Evolutionary conservation across 2,797 vertebrate species (phyloP), one percentile per base, ranked within the genome.

Genomic region (Falco biarmicus): DNA sequence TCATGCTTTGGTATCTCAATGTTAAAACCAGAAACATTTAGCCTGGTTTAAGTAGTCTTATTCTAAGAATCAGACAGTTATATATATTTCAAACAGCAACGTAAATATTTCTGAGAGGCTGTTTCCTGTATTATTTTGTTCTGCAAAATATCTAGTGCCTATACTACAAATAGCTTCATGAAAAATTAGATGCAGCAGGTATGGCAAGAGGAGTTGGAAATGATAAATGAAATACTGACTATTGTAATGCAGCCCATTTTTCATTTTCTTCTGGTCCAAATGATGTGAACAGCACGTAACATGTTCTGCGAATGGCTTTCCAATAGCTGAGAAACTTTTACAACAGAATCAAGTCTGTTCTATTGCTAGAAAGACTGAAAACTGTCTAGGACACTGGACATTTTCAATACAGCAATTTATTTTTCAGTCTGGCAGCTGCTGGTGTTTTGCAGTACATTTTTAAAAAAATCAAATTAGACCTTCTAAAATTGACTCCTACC

Each of bases 251-350:
- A 70, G 43, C 22, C 66, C 0, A 7, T 34, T 54, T 84, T 85
- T 68, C 0, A 7, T 34, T 54, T 84, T 88, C 64, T 85, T 68
- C 75, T 75, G 51, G 24, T 90, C 60, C 47, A 89, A 60, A 70
- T 32, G 15, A 80, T 7, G 0, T 43, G 45, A 20, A 16, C 20
- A 86, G 77, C 13, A n/a, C 0, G 1, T 25, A 86, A 11, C 2
- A 2, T 14, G 22, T 56, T 74, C 61, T 63, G 20, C 6, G 22
- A 93, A 77, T 29, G 74, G 15, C 5, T 68, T 81, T 74, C 29
- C 32, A 83, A 66, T 9, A 77, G 41, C 47, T 61, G 41, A 74
- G 65, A 39, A 92, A 74, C 10, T 59, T 68, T 25, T 39, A 73
- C 24, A 37, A 54, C 26, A 65, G 31, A 94, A 68, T 56, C 22